A percentile compares a stretch with the other conserved stretches of the same genome.
Evolutionary conservation across 2,888 invertebrate genomes (phyloP).

Genomic region (Cactoblastis cactorum): DNA sequence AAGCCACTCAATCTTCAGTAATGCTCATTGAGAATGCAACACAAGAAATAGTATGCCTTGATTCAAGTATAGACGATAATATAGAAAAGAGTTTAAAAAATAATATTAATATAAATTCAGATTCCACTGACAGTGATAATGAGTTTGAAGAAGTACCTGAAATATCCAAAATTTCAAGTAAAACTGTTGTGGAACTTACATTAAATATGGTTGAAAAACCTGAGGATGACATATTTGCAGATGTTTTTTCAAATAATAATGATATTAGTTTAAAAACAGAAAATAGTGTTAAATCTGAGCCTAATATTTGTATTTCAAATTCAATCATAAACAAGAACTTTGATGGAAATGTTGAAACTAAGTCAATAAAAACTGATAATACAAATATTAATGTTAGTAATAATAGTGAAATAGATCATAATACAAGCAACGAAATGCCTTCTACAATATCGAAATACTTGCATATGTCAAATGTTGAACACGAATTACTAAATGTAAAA

Average conservation of each 20-base stretch:
- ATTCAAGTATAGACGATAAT: conserved; percentile 44
- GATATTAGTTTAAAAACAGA: conserved; percentile 15
- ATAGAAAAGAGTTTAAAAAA: conserved; percentile 5
- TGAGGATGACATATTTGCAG: conserved; percentile 85
- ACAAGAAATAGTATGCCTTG: conserved; percentile 46
- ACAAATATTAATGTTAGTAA: neutral
- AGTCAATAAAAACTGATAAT: neutral
- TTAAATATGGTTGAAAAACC: conserved; percentile 50
- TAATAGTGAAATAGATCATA: neutral
- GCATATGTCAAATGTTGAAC: neutral
- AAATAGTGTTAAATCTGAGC: conserved; percentile 15
- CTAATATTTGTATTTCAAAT: conserved; percentile 7
- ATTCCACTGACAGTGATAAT: conserved; percentile 64
- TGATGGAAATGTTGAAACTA: conserved; percentile 19
- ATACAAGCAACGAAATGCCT: neutral
- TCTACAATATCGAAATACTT: neutral
- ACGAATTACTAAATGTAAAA: neutral
- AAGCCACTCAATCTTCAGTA: too few species aligned
- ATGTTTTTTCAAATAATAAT: conserved; percentile 73
- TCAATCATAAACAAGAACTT: neutral
- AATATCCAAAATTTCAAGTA: conserved; percentile 38
- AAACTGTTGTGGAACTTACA: conserved; percentile 68
- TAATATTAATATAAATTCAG: conserved; percentile 29
- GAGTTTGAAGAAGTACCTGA: conserved; percentile 78
- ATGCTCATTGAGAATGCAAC: conserved; percentile 41